Conservation (phyloP, 2,113 vertebrate genomes). For the Ctenodactylus gundi region DNA sequence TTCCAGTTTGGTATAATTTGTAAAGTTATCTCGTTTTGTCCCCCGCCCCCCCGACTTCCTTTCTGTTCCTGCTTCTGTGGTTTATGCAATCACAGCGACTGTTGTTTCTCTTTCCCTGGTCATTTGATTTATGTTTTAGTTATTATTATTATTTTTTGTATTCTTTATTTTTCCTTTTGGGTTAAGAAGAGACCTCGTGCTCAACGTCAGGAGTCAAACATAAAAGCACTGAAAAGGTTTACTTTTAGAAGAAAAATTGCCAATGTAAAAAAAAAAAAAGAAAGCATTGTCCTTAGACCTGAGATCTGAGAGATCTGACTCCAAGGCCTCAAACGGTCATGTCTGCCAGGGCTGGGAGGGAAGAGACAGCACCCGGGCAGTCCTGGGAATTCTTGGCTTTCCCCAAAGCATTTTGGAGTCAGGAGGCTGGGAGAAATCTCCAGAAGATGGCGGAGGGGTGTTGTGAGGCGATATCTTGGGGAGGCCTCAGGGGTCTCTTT, state of each 20-base stretch:
- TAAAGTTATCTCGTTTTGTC: not conserved
- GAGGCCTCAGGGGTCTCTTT: too few relatives aligned
- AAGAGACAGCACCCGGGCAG: fast-evolving
- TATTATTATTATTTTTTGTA: not conserved
- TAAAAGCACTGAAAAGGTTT: not conserved
- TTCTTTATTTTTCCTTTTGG: not conserved
- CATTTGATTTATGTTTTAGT: not conserved
- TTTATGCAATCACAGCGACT: not conserved
- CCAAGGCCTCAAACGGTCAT: fast-evolving
- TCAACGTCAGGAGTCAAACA: not conserved
- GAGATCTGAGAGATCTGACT: not conserved
- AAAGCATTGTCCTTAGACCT: fast-evolving
- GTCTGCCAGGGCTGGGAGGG: fast-evolving
- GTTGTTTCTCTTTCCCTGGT: not conserved
- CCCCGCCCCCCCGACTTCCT: not conserved
- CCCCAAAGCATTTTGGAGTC: too few relatives aligned
- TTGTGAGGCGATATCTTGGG: too few relatives aligned
- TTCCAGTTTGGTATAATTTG: not conserved
- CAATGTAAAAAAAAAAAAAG: not conserved
- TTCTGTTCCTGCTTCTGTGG: not conserved
- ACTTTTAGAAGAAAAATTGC: not conserved
- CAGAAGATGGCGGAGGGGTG: too few relatives aligned
- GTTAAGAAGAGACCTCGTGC: fast-evolving
- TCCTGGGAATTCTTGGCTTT: fast-evolving
- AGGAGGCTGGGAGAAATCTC: not conserved